These are phyloP conservation scores for Psophia crepitans DNA, from an alignment of 2,113 vertebrate genomes.

Conservation along the genomic window DNA sequence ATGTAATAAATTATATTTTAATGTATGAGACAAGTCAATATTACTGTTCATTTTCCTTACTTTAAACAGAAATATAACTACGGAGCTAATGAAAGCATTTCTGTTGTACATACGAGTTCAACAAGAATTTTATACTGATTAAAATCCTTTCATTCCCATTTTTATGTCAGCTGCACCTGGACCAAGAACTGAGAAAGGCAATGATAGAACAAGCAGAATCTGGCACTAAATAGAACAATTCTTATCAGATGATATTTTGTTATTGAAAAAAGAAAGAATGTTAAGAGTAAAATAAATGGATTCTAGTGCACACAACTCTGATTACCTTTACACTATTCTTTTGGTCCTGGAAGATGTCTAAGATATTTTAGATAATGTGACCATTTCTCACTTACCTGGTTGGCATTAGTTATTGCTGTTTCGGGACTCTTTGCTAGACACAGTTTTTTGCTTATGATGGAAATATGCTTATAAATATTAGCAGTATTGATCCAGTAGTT, in stretches of 20 bases:
- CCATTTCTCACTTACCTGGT: background rate
- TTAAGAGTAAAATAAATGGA: background rate
- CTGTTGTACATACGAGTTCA: background rate
- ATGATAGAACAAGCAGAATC: background rate
- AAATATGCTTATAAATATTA: background rate
- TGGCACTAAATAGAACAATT: background rate
- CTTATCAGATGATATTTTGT: background rate
- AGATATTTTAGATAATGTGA: background rate
- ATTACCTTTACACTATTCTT: background rate
- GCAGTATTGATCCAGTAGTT: background rate
- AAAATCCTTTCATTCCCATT: background rate
- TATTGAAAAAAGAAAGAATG: background rate
- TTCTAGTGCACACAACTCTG: background rate
- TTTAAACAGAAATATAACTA: background rate
- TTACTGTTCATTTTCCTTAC: background rate
- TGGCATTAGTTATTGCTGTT: background rate
- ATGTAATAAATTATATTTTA: background rate
- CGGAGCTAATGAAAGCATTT: background rate
- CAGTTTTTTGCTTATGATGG: background rate
- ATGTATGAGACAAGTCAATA: background rate
- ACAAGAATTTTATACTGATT: background rate
- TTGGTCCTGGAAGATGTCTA: background rate
- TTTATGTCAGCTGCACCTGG: background rate
- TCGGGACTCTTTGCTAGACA: background rate
- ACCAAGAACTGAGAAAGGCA: background rate